These are phyloP conservation scores for Ophioninae sp. DNA, from an alignment of 2,888 invertebrate species.

Conservation along the genomic window DNA sequence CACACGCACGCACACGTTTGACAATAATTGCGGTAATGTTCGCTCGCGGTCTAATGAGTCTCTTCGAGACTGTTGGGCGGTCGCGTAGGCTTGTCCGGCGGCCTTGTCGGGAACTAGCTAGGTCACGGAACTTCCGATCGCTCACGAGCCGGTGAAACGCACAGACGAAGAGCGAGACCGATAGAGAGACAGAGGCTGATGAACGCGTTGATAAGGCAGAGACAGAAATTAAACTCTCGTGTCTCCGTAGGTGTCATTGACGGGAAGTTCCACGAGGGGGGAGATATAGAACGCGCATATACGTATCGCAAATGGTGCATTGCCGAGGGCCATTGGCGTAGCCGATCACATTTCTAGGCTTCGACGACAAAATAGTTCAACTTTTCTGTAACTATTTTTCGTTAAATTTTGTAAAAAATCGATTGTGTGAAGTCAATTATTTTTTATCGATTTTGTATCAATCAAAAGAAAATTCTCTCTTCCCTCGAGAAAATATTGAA, in stretches of 20 bases:
- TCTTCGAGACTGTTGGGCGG: conserved; percentile 50
- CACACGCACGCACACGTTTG: neutral
- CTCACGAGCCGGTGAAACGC: conserved; percentile 7
- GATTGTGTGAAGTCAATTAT: no score
- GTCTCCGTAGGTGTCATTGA: conserved; percentile 63
- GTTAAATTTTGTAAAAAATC: no score
- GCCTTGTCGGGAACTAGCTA: conserved; percentile 61
- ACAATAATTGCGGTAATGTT: conserved; percentile 48
- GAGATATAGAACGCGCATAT: conserved; percentile 41
- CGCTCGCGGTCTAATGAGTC: conserved; percentile 54
- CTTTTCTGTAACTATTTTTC: no score
- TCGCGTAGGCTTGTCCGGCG: conserved; percentile 45
- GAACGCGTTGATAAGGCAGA: neutral
- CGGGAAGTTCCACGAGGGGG: conserved; percentile 49
- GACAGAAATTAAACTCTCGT: conserved; percentile 23
- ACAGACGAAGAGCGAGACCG: neutral
- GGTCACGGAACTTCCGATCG: conserved; percentile 60
- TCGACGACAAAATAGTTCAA: no score
- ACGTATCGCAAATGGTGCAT: conserved; percentile 18
- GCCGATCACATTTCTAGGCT: no score
- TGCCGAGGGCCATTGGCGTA: neutral
- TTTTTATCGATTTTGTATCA: no score
- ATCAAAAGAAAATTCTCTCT: no score
- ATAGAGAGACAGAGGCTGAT: neutral
- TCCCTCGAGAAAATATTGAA: no score